Evolutionary conservation across 2,888 invertebrate genomes (phyloP).

Genomic region (Drosophila emarginata): DNA sequence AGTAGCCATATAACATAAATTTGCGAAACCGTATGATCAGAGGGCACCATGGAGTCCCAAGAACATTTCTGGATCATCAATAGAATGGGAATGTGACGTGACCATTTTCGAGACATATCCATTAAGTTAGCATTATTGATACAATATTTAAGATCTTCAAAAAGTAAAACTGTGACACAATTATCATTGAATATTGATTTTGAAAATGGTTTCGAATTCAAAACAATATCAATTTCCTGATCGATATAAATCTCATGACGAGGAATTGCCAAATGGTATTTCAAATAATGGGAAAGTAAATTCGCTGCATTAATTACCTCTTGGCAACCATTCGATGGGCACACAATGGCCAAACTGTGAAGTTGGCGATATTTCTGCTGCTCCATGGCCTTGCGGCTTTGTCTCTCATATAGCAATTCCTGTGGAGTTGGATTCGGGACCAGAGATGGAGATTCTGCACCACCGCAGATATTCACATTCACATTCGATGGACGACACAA

Average conservation of each 20-base stretch:
- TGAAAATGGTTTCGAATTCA: not conserved
- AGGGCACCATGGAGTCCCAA: too few species aligned
- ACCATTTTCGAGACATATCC: not conserved
- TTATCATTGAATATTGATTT: not conserved
- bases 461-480: constrained; percentile 15
- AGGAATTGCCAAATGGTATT: not conserved
- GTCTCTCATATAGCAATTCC: constrained; percentile 17
- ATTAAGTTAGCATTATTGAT: not conserved
- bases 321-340: constrained; percentile 14
- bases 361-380: not conserved
- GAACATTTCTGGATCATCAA: too few species aligned
- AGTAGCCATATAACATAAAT: too few species aligned
- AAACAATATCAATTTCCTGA: not conserved
- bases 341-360: constrained; percentile 4
- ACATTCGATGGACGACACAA: not conserved
- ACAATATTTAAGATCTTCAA: not conserved
- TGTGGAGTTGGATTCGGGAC: not conserved
- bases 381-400: not conserved
- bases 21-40: too few species aligned
- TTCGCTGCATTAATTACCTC: not conserved
- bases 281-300: constrained; percentile 17
- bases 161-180: constrained; percentile 15
- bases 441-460: not conserved
- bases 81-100: not conserved
- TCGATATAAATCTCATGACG: not conserved